A percentile compares a stretch with the other conserved stretches of the same genome.
These are phyloP conservation scores for Aphelocoma californica DNA, from an alignment of 2,797 vertebrate species.

Conservation along the genomic window DNA sequence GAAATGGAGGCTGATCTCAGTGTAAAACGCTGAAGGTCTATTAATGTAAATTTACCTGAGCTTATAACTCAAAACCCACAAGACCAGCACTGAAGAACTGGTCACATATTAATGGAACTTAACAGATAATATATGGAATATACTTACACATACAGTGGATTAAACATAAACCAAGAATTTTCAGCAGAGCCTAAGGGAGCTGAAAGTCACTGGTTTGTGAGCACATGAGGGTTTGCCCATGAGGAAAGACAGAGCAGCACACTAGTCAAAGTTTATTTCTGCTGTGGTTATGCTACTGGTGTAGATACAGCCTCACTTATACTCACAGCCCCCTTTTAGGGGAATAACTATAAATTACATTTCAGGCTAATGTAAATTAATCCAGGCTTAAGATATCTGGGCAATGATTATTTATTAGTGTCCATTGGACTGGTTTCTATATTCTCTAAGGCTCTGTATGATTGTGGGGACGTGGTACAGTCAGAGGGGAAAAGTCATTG, in stretches of 20 bases:
- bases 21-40: not conserved
- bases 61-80: not conserved
- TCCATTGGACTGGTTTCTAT: not conserved
- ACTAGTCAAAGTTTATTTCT: not conserved
- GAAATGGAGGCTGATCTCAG: not conserved
- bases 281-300: accelerated
- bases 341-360: not conserved
- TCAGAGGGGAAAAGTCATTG: not conserved
- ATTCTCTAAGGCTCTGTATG: not conserved
- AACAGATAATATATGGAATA: not conserved
- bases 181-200: not conserved
- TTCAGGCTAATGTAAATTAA: not conserved
- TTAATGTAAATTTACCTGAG: not conserved
- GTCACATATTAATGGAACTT: not conserved
- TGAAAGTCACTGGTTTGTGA: not conserved
- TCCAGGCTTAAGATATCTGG: not conserved
- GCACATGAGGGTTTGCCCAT: not conserved
- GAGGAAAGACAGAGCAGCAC: not conserved
- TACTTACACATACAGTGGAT: not conserved
- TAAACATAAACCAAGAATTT: not conserved
- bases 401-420: not conserved
- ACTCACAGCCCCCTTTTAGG: not conserved
- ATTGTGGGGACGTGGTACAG: not conserved
- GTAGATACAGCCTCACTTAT: not conserved
- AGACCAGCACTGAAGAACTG: not conserved